Conservation (phyloP, 2,113 vertebrate species). For the Calidris pygmaea region DNA sequence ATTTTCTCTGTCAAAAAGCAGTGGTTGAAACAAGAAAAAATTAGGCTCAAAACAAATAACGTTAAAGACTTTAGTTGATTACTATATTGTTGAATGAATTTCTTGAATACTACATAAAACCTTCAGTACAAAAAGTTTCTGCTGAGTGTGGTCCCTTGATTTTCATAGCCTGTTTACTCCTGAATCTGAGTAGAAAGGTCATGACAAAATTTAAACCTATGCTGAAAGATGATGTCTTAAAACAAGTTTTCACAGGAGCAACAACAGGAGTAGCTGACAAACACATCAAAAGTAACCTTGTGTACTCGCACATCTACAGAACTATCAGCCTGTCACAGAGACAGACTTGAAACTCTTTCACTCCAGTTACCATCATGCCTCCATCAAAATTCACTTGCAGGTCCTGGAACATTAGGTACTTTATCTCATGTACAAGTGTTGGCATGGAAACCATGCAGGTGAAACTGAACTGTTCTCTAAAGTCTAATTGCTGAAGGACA, state of each 20-base stretch:
- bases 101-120: not conserved
- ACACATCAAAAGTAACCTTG: not conserved
- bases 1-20: not conserved
- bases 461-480: not conserved
- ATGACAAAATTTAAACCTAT: not conserved
- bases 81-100: not conserved
- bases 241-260: not conserved
- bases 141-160: not conserved
- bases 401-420: not conserved
- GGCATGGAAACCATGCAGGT: not conserved
- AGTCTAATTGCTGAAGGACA: not conserved
- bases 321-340: not conserved
- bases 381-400: not conserved
- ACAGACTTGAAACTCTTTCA: not conserved
- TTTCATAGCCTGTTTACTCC: not conserved
- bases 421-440: not conserved
- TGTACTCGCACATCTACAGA: not conserved
- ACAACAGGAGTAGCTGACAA: not conserved
- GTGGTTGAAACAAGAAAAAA: not conserved
- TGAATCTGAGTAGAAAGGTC: not conserved
- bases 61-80: not conserved
- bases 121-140: not conserved
- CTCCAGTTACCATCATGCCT: not conserved
- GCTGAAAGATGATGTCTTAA: not conserved
- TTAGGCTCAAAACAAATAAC: not conserved